A percentile compares a stretch with the other conserved stretches of the same genome.
phyloP scores from a whole-genome alignment of 2,888 invertebrate species.

The Embidobia sp. region DNA sequence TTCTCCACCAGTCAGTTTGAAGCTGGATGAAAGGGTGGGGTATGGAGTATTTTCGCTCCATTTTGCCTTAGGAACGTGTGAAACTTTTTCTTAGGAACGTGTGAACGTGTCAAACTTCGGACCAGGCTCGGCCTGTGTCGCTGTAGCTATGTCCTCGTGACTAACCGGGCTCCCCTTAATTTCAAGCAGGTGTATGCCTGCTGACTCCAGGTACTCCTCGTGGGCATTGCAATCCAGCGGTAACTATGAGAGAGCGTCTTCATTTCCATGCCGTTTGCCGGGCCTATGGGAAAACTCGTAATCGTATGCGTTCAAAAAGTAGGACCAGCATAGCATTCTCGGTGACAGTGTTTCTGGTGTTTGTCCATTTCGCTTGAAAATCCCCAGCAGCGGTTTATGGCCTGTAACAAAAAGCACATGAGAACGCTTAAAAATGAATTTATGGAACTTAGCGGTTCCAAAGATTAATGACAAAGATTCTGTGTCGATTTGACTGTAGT shows the following conservation, averaged over 20 bases:
- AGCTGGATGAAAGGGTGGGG: background rate
- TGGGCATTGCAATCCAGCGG: too few relatives aligned
- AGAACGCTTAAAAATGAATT: slow-evolving; percentile 45
- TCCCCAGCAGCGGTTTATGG: slow-evolving; percentile 60
- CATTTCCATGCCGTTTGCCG: background rate
- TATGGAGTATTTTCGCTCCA: background rate
- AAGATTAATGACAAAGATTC: background rate
- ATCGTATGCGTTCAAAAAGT: slow-evolving; percentile 9
- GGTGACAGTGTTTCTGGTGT: slow-evolving; percentile 32
- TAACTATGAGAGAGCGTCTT: too few relatives aligned
- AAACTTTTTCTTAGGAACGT: background rate
- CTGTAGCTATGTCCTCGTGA: too few relatives aligned
- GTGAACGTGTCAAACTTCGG: too few relatives aligned
- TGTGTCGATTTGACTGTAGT: background rate
- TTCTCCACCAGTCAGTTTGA: background rate
- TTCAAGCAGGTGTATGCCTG: too few relatives aligned
- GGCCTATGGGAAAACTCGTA: slow-evolving; percentile 2
- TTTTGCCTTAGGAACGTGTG: background rate
- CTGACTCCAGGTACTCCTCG: background rate
- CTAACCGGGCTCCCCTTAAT: too few relatives aligned
- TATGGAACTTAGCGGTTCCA: background rate
- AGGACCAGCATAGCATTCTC: slow-evolving; percentile 15
- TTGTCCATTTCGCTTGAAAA: slow-evolving; percentile 8
- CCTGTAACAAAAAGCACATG: slow-evolving; percentile 69
- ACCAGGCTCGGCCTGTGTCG: too few relatives aligned